Percentiles rank a stretch among this genome's conserved stretches.
These are phyloP conservation scores for Chrysolina oricalcia DNA, from an alignment of 2,888 invertebrate genomes.

Conservation along the genomic window DNA sequence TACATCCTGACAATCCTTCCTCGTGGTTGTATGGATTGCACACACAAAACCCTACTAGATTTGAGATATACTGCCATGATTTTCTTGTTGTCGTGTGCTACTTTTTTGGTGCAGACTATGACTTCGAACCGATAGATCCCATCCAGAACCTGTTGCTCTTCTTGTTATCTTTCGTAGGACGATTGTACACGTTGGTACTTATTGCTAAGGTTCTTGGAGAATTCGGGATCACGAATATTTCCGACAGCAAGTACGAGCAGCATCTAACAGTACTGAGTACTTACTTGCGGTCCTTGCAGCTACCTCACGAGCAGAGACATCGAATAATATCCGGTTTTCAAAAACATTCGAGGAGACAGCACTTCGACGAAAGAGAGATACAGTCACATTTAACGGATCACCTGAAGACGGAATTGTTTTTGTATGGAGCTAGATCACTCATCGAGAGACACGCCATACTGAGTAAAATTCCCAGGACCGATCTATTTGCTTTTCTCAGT, in stretches of 20 bases:
- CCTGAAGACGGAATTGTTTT: slow-evolving; percentile 70
- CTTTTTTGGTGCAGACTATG: slow-evolving; percentile 29
- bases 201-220: slow-evolving; percentile 59
- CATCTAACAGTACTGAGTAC: slow-evolving; percentile 73
- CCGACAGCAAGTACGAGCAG: slow-evolving; percentile 70
- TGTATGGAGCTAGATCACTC: slow-evolving; percentile 71
- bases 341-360: slow-evolving; percentile 73
- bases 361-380: slow-evolving; percentile 72
- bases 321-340: slow-evolving; percentile 73
- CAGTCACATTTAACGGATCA: slow-evolving; percentile 64
- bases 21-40: too few species aligned
- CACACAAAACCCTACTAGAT: neutral
- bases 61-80: too few species aligned
- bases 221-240: slow-evolving; percentile 62
- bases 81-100: slow-evolving; percentile 26
- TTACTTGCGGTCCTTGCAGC: slow-evolving; percentile 74
- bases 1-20: neutral
- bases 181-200: slow-evolving; percentile 59
- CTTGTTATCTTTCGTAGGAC: slow-evolving; percentile 56
- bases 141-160: slow-evolving; percentile 52
- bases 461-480: slow-evolving; percentile 67
- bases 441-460: slow-evolving; percentile 72
- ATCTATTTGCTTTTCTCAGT: slow-evolving; percentile 61
- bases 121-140: neutral
- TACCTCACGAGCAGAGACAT: slow-evolving; percentile 71